Evolutionary conservation across 2,797 vertebrate species (phyloP).

Genomic region (Antrozous pallidus): DNA sequence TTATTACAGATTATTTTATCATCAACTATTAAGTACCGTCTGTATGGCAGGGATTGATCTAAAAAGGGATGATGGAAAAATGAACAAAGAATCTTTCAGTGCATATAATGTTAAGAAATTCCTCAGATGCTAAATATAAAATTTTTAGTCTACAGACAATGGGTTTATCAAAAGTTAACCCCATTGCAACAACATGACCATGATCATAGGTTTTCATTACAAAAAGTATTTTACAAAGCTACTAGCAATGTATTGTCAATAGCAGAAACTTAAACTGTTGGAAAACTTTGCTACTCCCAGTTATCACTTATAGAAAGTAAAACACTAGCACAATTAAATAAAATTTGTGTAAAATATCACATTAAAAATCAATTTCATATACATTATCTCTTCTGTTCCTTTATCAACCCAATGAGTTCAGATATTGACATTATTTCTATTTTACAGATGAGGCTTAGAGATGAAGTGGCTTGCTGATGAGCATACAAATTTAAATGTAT

Average conservation of each 20-base stretch:
- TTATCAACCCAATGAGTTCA: not conserved
- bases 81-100: not conserved
- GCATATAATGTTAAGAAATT: not conserved
- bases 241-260: not conserved
- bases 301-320: not conserved
- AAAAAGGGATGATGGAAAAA: not conserved
- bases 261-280: not conserved
- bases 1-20: not conserved
- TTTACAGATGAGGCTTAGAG: not conserved
- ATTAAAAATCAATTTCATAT: slow-evolving; percentile 7
- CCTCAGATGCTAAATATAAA: not conserved
- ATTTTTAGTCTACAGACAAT: not conserved
- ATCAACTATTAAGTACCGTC: not conserved
- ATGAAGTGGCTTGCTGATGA: not conserved
- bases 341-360: not conserved
- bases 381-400: not conserved
- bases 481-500: not conserved
- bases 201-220: not conserved
- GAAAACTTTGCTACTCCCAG: not conserved
- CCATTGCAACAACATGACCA: not conserved
- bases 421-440: not conserved
- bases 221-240: not conserved
- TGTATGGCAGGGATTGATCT: not conserved
- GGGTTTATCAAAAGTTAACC: not conserved
- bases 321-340: not conserved